Conservation (phyloP, 2,797 vertebrate genomes). For the Clarias pachynema region DNA sequence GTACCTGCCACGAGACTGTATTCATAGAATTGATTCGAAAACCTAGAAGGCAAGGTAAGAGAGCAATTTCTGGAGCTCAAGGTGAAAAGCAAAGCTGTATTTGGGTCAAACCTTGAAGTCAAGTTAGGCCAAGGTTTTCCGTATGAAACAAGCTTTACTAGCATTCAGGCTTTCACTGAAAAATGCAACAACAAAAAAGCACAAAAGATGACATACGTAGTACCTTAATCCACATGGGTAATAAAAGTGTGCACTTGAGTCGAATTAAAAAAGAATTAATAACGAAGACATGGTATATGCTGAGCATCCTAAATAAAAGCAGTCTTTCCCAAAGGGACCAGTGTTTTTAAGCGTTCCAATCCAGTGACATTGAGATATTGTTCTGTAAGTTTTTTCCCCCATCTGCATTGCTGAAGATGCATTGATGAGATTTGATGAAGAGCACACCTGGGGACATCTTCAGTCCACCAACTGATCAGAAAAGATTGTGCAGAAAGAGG, state of each 20-base stretch:
- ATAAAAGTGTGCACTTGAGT: constrained; percentile 36
- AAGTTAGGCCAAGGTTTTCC: background rate
- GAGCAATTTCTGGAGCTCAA: constrained; percentile 33
- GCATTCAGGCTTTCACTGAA: constrained; percentile 1
- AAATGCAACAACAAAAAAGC: background rate
- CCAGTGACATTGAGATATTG: constrained; percentile 56
- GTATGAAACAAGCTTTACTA: background rate
- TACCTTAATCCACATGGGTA: constrained; percentile 14
- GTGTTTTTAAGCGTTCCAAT: constrained; percentile 28
- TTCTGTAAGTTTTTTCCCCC: constrained; percentile 41
- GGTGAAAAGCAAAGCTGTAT: constrained; percentile 26
- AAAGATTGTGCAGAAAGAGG: constrained; percentile 9
- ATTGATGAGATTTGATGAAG: constrained; percentile 46
- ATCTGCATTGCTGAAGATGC: constrained; percentile 36
- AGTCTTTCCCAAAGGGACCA: constrained; percentile 33
- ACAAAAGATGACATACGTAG: background rate
- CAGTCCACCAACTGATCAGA: constrained; percentile 41
- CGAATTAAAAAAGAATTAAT: constrained; percentile 40
- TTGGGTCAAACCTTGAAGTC: constrained; percentile 3
- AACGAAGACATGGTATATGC: constrained; percentile 16
- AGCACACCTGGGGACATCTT: constrained; percentile 29
- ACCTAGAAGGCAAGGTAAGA: constrained; percentile 49
- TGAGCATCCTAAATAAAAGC: constrained; percentile 34
- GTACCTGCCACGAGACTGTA: constrained; percentile 40
- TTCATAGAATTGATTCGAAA: constrained; percentile 56